phyloP scores from a whole-genome alignment of 2,888 invertebrate genomes.

The Corbicula japonica region DNA sequence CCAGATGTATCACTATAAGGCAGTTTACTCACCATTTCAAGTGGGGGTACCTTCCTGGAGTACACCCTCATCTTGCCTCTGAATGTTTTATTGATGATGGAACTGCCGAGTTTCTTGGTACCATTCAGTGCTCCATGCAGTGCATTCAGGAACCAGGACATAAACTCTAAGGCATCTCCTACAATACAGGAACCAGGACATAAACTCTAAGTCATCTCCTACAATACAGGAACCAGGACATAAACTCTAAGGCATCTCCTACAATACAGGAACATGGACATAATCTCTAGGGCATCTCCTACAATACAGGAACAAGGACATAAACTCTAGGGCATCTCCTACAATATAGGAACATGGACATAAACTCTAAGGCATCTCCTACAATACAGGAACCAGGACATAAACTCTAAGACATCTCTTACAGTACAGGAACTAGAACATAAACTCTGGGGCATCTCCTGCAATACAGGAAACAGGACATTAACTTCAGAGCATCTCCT shows the following conservation, averaged over 20 bases:
- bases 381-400: no score
- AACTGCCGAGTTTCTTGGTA: constrained; percentile 91
- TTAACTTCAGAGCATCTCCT: no score
- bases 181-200: constrained; percentile 45
- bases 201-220: background rate
- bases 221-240: background rate
- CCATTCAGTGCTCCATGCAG: constrained; percentile 96
- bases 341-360: no score
- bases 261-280: background rate
- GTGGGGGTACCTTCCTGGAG: constrained; percentile 94
- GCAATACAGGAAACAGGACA: no score
- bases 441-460: no score
- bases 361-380: no score
- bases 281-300: no score
- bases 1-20: no score
- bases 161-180: constrained; percentile 99
- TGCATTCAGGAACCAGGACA: constrained; percentile 99
- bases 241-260: background rate
- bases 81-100: constrained; percentile 98
- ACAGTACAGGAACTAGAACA: no score
- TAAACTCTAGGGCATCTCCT: no score
- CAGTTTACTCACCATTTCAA: constrained; percentile 89
- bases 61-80: constrained; percentile 89
- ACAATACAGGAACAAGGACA: no score
- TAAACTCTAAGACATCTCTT: no score